A percentile compares a stretch with the other conserved stretches of the same genome.
phyloP scores from a whole-genome alignment of 2,888 invertebrate species.

The Cremastinae sp. region DNA sequence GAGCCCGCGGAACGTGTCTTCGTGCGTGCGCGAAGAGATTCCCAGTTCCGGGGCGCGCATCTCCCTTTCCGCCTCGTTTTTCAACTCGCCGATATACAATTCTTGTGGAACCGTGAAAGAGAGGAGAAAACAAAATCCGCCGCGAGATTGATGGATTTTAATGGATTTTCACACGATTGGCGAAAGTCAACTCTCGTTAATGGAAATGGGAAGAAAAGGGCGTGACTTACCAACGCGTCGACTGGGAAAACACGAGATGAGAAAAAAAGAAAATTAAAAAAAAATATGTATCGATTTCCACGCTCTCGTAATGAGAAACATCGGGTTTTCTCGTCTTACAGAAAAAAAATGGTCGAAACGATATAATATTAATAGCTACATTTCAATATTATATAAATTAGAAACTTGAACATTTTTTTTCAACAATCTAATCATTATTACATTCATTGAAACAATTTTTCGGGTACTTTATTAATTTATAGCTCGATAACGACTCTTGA shows the following conservation, averaged over 20 bases:
- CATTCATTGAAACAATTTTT: too few relatives aligned
- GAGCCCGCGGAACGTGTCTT: conserved; percentile 41
- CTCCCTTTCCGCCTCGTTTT: conserved; percentile 32
- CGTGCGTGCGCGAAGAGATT: conserved; percentile 50
- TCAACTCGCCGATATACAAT: conserved; percentile 42
- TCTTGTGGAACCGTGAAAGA: conserved; percentile 1
- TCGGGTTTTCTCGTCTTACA: conserved; percentile 6
- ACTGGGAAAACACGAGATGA: conserved; percentile 18
- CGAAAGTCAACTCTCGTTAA: conserved; percentile 52
- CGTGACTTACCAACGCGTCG: conserved; percentile 33
- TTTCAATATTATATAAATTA: too few relatives aligned
- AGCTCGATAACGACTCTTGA: too few relatives aligned
- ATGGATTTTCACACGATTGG: conserved; percentile 35
- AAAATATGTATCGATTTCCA: conserved; percentile 52
- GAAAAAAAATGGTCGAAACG: neutral
- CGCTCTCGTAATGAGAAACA: conserved; percentile 50
- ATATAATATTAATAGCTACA: neutral
- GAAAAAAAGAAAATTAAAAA: conserved; percentile 18
- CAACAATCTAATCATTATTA: too few relatives aligned
- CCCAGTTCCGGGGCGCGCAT: conserved; percentile 54
- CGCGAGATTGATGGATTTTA: conserved; percentile 4
- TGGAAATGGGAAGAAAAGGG: conserved; percentile 43
- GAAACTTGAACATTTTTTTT: too few relatives aligned
- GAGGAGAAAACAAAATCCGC: conserved; percentile 5
- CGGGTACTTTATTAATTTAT: too few relatives aligned